Conservation (phyloP, 1,140 invertebrate species). For the Goniozus legneri region DNA sequence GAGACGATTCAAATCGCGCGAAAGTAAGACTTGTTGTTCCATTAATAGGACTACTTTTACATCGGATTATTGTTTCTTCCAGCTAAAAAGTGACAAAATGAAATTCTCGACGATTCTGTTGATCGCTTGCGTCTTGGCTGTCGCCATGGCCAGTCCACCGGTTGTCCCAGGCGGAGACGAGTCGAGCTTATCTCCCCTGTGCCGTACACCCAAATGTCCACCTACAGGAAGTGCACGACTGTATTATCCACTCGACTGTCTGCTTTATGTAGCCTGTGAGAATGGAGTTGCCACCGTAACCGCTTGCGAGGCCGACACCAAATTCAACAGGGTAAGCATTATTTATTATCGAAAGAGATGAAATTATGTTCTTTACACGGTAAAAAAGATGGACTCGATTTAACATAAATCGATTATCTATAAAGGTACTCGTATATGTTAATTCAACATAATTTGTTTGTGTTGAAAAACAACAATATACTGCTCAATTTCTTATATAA, state of each 20-base stretch:
- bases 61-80: not conserved
- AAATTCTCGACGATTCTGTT: not conserved
- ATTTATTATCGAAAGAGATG: no score
- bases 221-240: not conserved
- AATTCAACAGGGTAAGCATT: conserved; percentile 23
- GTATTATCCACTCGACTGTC: conserved; percentile 18
- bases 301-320: conserved; percentile 11
- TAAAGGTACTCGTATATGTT: no score
- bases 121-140: conserved; percentile 1
- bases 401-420: no score
- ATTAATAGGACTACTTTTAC: conserved; percentile 5
- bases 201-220: conserved; percentile 14
- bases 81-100: conserved; percentile 8
- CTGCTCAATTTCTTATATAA: no score
- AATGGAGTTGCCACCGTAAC: not conserved
- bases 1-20: no score
- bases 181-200: conserved; percentile 4
- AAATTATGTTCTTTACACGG: no score
- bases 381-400: no score
- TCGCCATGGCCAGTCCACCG: conserved; percentile 3
- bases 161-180: conserved; percentile 4
- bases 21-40: no score
- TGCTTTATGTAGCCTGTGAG: conserved; percentile 17
- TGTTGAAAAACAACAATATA: no score
- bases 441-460: no score